Percentiles rank a stretch among this genome's conserved stretches.
phyloP scores from a whole-genome alignment of 2,797 vertebrate species.

The Liparis tanakae region DNA sequence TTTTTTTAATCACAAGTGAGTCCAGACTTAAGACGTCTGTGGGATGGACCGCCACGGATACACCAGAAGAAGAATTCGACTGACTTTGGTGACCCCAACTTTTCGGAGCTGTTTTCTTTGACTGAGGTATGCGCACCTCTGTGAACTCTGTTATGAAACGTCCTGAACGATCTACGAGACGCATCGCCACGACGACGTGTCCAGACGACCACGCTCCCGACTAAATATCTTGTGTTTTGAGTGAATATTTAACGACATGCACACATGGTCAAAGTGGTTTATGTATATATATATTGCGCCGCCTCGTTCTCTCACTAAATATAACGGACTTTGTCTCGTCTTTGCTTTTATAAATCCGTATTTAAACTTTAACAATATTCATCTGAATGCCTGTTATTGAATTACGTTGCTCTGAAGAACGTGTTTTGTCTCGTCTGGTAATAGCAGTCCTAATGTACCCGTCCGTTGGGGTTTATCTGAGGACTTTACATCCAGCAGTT shows the following conservation, averaged over 20 bases:
- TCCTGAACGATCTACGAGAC: no score
- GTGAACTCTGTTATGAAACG: no score
- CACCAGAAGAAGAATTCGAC: neutral
- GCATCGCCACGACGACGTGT: neutral
- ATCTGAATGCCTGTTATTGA: constrained; percentile 52
- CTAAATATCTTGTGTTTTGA: neutral
- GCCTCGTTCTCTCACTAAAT: constrained; percentile 22
- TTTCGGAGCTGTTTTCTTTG: no score
- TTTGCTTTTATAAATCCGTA: constrained; percentile 40
- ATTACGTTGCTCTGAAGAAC: constrained; percentile 38
- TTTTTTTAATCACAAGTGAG: no score
- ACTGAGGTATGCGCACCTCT: no score
- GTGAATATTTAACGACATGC: neutral
- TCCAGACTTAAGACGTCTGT: neutral
- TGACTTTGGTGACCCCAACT: neutral
- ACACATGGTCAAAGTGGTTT: constrained; percentile 2
- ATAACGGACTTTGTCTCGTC: constrained; percentile 28
- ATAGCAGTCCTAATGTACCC: constrained; percentile 42
- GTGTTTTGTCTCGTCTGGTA: constrained; percentile 37
- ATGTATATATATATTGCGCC: neutral
- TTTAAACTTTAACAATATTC: constrained; percentile 41
- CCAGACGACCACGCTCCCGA: neutral
- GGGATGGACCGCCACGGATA: neutral
- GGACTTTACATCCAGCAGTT: constrained; percentile 46
- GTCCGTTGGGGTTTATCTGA: constrained; percentile 53